Base-by-base conservation (phyloP, 2,888 invertebrate genomes). In the Protodeltote pygarga region DNA sequence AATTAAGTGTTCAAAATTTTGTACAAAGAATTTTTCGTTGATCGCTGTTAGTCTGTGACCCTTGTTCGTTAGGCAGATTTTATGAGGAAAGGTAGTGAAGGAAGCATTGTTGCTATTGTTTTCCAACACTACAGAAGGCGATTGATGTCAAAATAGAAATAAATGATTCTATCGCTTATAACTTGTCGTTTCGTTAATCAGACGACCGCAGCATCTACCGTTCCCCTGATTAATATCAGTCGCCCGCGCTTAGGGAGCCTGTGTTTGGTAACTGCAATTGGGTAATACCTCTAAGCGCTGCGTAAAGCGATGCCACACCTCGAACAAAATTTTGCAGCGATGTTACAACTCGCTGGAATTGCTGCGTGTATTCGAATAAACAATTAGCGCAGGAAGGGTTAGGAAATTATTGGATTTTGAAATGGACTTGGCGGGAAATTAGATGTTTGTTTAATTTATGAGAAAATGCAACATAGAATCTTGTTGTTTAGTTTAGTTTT, bases 181-280 rank as follows among this genome's bases (percentile, higher is more conserved):
- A 23, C 52, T 50, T 45, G 38, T n/a, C 13, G 3, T 0, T 21
- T 27, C 37, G 49, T 70, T 68, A 59, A 73, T 70, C 67, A 66
- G 55, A 52, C 49, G 45, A 47, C 46, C 34, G 24, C 52, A 49
- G 46, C 39, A 58, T 53, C 63, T 23, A 52, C 46, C 33, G 40
- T 32, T 62, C 32, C 45, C 21, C 62, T 68, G 73, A 72, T 73
- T 71, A 72, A 72, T 71, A 73, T 66, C 65, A 61, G 58, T 52
- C 44, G 52, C 35, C 49, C 42, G 40, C 49, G 54, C 41, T 37
- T 32, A 25, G 69, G 47, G 64, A 53, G 38, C 14, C 38, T 13
- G 33, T 46, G 57, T 67, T 65, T 50, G 51, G 64, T 34, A 61
- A 65, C 60, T 64, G 65, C 70, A 57, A 62, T 65, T 65, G 65